phyloP scores from a whole-genome alignment of 2,113 vertebrate genomes.

The Poecilia latipinna region DNA sequence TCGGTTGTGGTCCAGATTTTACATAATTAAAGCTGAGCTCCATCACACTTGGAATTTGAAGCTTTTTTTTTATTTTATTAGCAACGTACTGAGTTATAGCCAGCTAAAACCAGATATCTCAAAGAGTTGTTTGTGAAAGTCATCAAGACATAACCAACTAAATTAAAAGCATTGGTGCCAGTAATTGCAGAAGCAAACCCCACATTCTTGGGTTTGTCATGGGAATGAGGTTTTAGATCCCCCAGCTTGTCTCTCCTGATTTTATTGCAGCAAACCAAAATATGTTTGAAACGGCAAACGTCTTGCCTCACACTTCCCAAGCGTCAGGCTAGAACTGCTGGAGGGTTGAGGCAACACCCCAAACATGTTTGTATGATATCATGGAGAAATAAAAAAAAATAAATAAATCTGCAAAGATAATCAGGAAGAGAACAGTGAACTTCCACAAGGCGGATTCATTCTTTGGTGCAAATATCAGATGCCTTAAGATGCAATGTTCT shows the following conservation, averaged over 20 bases:
- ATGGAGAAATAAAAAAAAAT: no score
- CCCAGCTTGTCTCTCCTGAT: not conserved
- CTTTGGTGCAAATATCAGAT: no score
- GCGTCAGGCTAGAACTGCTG: not conserved
- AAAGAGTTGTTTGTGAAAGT: not conserved
- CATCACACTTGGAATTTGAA: not conserved
- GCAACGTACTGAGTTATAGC: not conserved
- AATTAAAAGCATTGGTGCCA: not conserved
- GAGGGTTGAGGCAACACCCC: no score
- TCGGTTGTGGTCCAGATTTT: not conserved
- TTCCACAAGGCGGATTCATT: no score
- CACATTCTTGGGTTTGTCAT: not conserved
- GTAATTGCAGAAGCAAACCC: not conserved
- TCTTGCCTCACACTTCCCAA: not conserved
- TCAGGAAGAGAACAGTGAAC: no score
- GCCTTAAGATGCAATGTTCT: no score
- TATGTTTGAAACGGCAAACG: not conserved
- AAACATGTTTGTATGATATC: no score
- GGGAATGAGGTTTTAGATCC: not conserved
- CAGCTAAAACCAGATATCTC: not conserved
- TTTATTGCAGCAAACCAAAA: not conserved
- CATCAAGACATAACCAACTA: not conserved
- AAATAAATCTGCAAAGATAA: no score
- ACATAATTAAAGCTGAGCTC: not conserved
- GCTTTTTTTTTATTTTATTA: not conserved